A percentile compares a stretch with the other conserved stretches of the same genome.
phyloP scores from a whole-genome alignment of 1,140 invertebrate species.

The Rhopalosiphum maidis region DNA sequence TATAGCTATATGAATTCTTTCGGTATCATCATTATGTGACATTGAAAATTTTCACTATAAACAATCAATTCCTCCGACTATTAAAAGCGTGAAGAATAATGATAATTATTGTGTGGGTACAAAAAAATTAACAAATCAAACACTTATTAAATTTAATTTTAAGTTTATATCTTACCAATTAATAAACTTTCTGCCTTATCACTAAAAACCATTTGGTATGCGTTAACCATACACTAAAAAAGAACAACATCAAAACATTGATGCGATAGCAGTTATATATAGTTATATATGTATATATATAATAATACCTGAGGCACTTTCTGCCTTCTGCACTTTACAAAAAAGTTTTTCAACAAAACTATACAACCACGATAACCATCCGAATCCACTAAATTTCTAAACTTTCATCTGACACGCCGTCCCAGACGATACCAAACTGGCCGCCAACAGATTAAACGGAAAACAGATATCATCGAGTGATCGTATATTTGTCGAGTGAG shows the following conservation, averaged over 20 bases:
- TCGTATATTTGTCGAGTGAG: not conserved
- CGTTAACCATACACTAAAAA: not conserved
- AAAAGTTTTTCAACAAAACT: slow-evolving; percentile 17
- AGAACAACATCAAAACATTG: not conserved
- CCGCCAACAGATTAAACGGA: not conserved
- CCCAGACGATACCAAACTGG: not conserved
- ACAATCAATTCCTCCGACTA: not conserved
- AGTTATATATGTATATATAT: not conserved
- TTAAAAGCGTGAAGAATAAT: not conserved
- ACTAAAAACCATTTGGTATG: not conserved
- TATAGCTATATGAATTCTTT: not conserved
- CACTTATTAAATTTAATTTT: not conserved
- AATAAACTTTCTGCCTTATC: not conserved
- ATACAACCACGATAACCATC: slow-evolving; percentile 5
- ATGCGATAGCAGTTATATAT: not conserved
- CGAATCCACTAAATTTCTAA: slow-evolving; percentile 8
- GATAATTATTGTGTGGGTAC: not conserved
- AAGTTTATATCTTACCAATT: not conserved
- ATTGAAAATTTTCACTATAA: not conserved
- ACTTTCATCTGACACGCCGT: not conserved
- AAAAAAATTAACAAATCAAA: not conserved
- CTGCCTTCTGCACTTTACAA: slow-evolving; percentile 1
- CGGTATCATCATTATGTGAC: not conserved
- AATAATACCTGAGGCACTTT: not conserved
- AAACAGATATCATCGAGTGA: slow-evolving; percentile 4